A percentile compares a stretch with the other conserved stretches of the same genome.
phyloP scores from a whole-genome alignment of 2,113 vertebrate genomes.

The Phaethornis superciliosus region DNA sequence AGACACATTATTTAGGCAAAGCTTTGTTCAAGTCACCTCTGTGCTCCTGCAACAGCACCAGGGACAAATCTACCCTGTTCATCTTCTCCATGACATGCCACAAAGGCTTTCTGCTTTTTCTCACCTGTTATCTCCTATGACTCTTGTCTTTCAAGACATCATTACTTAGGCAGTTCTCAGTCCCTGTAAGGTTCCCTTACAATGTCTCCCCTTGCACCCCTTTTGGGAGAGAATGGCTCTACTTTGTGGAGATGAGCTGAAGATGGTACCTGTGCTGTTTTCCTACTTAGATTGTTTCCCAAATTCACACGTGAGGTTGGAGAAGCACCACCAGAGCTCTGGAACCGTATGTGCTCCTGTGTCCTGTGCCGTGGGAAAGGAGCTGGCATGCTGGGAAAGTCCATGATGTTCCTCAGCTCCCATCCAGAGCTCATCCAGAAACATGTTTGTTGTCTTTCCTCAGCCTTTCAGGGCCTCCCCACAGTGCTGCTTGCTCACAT shows the following conservation, averaged over 20 bases:
- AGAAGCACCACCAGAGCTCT: background rate
- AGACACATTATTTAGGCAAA: background rate
- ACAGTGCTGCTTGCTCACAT: too few relatives aligned
- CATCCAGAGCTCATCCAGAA: background rate
- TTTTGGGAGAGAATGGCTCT: background rate
- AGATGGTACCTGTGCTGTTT: background rate
- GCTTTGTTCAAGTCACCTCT: background rate
- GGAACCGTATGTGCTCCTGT: background rate
- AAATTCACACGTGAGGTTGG: background rate
- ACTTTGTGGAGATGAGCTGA: background rate
- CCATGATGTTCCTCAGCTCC: background rate
- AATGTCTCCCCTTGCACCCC: background rate
- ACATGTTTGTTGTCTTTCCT: background rate
- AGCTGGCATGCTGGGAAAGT: background rate
- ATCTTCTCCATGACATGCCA: background rate
- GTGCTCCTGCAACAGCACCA: background rate
- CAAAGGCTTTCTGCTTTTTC: background rate
- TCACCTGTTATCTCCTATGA: background rate
- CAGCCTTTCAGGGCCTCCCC: too few relatives aligned
- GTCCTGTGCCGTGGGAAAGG: background rate
- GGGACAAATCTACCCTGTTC: background rate
- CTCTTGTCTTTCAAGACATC: background rate
- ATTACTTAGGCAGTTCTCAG: background rate
- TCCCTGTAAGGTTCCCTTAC: background rate
- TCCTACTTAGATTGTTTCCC: background rate